These are phyloP conservation scores for Fragum sueziense DNA, from an alignment of 2,888 invertebrate genomes.

Conservation along the genomic window DNA sequence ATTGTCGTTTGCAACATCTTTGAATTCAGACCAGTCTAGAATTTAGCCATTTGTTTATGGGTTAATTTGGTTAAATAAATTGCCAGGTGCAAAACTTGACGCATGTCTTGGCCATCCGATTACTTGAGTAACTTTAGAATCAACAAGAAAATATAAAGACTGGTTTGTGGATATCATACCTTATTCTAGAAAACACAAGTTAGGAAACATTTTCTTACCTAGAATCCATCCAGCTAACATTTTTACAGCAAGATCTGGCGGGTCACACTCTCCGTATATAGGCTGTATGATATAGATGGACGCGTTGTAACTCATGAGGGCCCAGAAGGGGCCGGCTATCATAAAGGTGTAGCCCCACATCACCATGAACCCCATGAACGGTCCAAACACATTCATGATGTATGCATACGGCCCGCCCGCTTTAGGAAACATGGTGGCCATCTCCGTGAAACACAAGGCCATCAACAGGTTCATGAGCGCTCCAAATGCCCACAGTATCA, in stretches of 20 bases:
- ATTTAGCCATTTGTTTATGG: too few species aligned
- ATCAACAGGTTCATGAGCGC: conserved; percentile 87
- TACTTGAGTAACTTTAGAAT: background rate
- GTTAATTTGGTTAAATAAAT: too few species aligned
- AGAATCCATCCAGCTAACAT: conserved; percentile 74
- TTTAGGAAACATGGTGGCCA: conserved; percentile 90
- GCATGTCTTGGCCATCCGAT: too few species aligned
- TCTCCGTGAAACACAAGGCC: conserved; percentile 90
- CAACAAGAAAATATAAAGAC: background rate
- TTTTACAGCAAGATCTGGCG: conserved; percentile 68
- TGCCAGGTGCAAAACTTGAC: too few species aligned
- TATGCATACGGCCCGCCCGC: conserved; percentile 93
- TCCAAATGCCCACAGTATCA: conserved; percentile 97
- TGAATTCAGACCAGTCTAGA: too few species aligned
- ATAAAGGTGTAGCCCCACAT: conserved; percentile 84
- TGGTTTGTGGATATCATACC: too few species aligned
- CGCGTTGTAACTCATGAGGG: conserved; percentile 83
- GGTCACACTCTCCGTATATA: conserved; percentile 70
- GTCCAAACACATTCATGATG: conserved; percentile 78
- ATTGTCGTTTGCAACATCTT: too few species aligned
- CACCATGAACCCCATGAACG: conserved; percentile 84
- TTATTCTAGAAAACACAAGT: too few species aligned
- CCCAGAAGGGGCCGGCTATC: conserved; percentile 81
- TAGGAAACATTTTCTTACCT: conserved; percentile 68
- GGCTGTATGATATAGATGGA: conserved; percentile 77